These are phyloP conservation scores for Chymomyza fuscimana DNA, from an alignment of 2,888 invertebrate species.

Conservation along the genomic window DNA sequence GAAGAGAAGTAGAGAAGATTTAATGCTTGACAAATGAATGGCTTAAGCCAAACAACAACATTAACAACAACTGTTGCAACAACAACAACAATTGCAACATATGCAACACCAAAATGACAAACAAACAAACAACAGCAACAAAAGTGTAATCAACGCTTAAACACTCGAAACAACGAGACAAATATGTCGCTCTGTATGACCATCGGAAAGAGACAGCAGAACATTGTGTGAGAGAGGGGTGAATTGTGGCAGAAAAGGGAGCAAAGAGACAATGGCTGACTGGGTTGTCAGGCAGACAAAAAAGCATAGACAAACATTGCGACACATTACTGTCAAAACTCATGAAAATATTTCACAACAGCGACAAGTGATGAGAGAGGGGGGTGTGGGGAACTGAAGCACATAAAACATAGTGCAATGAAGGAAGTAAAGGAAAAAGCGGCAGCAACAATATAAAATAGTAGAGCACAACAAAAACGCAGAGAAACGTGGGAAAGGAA, in stretches of 20 bases:
- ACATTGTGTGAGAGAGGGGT: background rate
- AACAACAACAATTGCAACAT: constrained; percentile 52
- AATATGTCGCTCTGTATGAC: constrained; percentile 8
- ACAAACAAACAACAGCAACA: constrained; percentile 64
- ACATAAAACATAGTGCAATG: background rate
- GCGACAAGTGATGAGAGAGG: constrained; percentile 46
- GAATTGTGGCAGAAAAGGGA: background rate
- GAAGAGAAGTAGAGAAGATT: background rate
- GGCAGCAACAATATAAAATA: constrained; percentile 8
- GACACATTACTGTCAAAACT: constrained; percentile 74
- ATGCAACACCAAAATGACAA: constrained; percentile 28
- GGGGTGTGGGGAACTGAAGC: background rate
- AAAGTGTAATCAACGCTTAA: constrained; percentile 74
- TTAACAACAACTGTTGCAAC: constrained; percentile 17
- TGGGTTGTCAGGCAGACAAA: constrained; percentile 35
- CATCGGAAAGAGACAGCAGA: background rate
- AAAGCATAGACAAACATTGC: constrained; percentile 70
- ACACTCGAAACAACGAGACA: constrained; percentile 63
- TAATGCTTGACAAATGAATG: background rate
- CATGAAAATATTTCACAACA: constrained; percentile 72
- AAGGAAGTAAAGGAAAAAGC: constrained; percentile 34
- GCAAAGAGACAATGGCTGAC: constrained; percentile 14
- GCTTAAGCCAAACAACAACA: background rate
- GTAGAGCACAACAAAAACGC: constrained; percentile 4
- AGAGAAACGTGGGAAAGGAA: too few species aligned